Conservation (phyloP, 2,888 invertebrate genomes). For the Andrena fulva region DNA sequence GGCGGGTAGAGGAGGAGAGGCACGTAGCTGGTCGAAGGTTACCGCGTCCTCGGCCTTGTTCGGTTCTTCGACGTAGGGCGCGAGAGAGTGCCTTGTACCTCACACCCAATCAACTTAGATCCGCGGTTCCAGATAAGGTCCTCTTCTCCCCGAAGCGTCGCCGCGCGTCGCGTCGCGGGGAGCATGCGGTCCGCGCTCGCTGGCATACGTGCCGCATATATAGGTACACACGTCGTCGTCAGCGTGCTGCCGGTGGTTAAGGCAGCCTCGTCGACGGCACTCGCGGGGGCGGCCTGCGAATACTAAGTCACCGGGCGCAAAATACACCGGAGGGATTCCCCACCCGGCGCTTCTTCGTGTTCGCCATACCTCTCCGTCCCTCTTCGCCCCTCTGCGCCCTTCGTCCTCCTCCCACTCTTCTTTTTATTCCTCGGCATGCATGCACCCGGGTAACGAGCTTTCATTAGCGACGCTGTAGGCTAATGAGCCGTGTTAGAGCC, state of each 20-base stretch:
- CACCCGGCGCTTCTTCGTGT: slow-evolving; percentile 67
- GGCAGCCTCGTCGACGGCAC: slow-evolving; percentile 64
- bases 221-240: slow-evolving; percentile 51
- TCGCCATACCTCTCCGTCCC: slow-evolving; percentile 36
- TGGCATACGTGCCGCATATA: slow-evolving; percentile 11
- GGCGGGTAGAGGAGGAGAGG: slow-evolving; percentile 31
- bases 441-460: slow-evolving; percentile 83
- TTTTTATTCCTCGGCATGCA: slow-evolving; percentile 70
- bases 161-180: slow-evolving; percentile 19
- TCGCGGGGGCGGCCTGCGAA: slow-evolving; percentile 74
- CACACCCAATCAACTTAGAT: slow-evolving; percentile 84
- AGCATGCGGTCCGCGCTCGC: slow-evolving; percentile 15
- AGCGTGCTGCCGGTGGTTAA: slow-evolving; percentile 56
- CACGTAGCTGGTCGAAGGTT: slow-evolving; percentile 69
- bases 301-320: slow-evolving; percentile 75
- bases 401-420: slow-evolving; percentile 32
- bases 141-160: slow-evolving; percentile 57
- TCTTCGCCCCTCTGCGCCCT: background rate
- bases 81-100: slow-evolving; percentile 82
- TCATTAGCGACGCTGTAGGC: slow-evolving; percentile 85
- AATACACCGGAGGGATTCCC: slow-evolving; percentile 69
- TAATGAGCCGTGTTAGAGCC: slow-evolving; percentile 82
- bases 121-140: slow-evolving; percentile 80
- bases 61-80: slow-evolving; percentile 74
- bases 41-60: slow-evolving; percentile 72